Base-by-base conservation (phyloP, 1,140 invertebrate genomes). In the Homalodisca vitripennis region DNA sequence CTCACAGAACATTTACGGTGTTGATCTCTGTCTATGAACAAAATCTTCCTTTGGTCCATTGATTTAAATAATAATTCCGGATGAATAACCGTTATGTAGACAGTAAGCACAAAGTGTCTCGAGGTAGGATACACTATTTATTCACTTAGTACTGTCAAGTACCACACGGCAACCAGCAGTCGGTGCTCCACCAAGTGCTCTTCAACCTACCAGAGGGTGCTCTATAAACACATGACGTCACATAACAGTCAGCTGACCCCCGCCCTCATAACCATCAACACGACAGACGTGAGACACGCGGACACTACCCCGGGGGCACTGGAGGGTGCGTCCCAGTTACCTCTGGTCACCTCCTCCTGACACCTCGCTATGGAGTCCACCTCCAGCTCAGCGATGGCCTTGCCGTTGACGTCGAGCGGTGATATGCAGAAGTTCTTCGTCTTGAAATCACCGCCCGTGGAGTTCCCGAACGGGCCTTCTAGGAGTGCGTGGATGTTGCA, bases 371-470 rank as follows among this genome's bases (percentile, higher is more conserved):
- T 85, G 0, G 71, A 34, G 10, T 89, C 88, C 22, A 88, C 82
- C 71, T 91, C 87, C 66, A 92, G 83, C 20, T 84, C 82, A 48
- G 82, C 87, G 84, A 93, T 87, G 0, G 86, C 84, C 63, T 87
- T 84, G 0, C 90, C 90, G 67, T 93, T 91, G 51, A 90, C 85
- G 77, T 92, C 90, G 70, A 92, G 81, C 31, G 91, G 91, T 12
- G 91, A 93, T 74, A 94, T 93, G 80, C 92, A 94, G 76, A 84
- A 92, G 79, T 94, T 94, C 46, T 86, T 86, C n/a, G 84, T 81
- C 17, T 87, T 83, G 75, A 94, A 93, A 29, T 89, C 86, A 46
- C 80, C 80, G 30, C 80, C 74, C 17, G 85, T 84, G 1, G 86
- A 86, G 74, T 91, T 85, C 2, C 87, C 87, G 62, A 93, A 81